Percentiles rank a stretch among this genome's conserved stretches.
Evolutionary conservation across 2,113 vertebrate genomes (phyloP).

Genomic region (Larimichthys crocea): DNA sequence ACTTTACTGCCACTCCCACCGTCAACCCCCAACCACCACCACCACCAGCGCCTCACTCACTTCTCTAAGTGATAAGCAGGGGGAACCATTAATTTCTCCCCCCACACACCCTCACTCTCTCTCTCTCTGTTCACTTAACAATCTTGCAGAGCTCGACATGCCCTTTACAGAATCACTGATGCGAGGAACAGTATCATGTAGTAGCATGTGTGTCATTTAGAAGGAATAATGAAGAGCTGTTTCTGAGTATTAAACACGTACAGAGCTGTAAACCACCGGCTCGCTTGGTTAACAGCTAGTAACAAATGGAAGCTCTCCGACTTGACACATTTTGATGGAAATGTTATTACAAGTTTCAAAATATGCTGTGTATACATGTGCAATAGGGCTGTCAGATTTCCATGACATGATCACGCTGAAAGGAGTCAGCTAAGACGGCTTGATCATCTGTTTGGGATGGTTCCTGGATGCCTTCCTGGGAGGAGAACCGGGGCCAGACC

Average conservation of each 20-base stretch:
- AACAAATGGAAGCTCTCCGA: neutral
- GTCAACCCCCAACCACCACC: neutral
- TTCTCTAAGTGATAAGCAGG: slow-evolving; percentile 44
- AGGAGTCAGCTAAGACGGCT: no score
- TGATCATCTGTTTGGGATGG: no score
- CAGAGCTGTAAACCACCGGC: neutral
- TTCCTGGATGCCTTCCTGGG: no score
- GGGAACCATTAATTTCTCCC: slow-evolving; percentile 48
- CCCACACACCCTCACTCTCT: slow-evolving; percentile 30
- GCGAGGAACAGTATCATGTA: slow-evolving; percentile 1
- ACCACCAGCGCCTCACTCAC: slow-evolving; percentile 5
- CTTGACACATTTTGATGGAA: neutral
- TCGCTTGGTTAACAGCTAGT: neutral
- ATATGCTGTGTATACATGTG: no score
- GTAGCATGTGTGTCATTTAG: neutral
- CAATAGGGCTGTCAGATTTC: no score
- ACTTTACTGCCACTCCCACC: slow-evolving; percentile 50
- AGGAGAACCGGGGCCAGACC: no score
- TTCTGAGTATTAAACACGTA: neutral
- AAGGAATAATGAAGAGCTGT: neutral
- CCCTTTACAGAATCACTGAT: slow-evolving; percentile 50
- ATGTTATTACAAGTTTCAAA: neutral
- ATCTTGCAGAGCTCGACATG: slow-evolving; percentile 55
- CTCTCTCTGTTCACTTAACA: slow-evolving; percentile 49
- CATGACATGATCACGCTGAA: no score